Evolutionary conservation across 2,797 vertebrate species (phyloP), one percentile per base, ranked within the genome.

Genomic region (Petrocephalus sullivani): DNA sequence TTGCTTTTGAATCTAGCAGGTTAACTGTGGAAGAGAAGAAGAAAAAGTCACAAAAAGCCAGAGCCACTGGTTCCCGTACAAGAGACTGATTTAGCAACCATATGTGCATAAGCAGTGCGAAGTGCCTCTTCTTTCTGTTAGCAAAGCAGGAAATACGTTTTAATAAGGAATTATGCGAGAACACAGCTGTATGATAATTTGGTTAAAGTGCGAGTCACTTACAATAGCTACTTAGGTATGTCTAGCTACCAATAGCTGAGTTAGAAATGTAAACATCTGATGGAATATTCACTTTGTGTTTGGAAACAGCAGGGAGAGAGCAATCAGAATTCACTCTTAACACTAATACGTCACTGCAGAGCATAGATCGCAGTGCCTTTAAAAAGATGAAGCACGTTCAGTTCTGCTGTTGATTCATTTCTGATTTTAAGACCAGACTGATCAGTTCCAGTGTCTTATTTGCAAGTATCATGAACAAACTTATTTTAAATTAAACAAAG

Each of bases 1-100:
- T 95, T 89, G 96, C 93, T 94, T 97, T 97, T 67, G 96, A 97
- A 94, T 97, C 96, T 94, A 97, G 94, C 85, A 97, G 95, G 94
- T 96, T 96, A 93, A 97, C 96, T 96, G 87, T 90, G 92, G 93
- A 87, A 96, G 94, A 93, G 93, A 90, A 94, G 90, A 91, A 93
- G 90, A 90, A 88, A 92, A 41, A 91, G 92, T 94, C 87, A 93
- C 54, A 14, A 83, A n/a, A 21, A 21, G 16, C n/a, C 12, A 12
- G 28, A 33, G 84, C 21, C 84, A 2, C 14, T 90, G 92, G 94
- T 67, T 87, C 91, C 89, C 92, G 71, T 88, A 84, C 88, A 94
- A 93, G 92, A 89, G 16, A 51, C 41, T 93, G 89, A 93, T 92
- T 93, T 94, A 90, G 91, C 91, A 89, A 89, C 1, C 0, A 89